These are phyloP conservation scores for Ursus arctos DNA, from an alignment of 2,113 vertebrate species.

Conservation along the genomic window DNA sequence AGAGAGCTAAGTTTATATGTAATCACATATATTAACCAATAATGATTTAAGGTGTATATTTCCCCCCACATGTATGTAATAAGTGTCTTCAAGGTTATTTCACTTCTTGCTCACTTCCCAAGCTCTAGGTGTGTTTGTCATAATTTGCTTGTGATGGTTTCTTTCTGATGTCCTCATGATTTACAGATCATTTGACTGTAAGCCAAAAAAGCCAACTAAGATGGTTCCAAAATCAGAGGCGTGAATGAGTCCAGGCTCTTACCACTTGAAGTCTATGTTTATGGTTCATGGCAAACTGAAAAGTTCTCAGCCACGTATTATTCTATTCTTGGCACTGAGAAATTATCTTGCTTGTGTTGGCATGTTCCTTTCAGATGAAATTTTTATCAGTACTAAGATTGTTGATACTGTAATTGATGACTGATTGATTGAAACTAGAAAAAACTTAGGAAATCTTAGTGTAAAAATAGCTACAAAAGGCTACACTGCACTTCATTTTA, in stretches of 20 bases:
- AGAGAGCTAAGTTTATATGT: background rate
- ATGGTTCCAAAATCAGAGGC: background rate
- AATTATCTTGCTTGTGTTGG: slow-evolving; percentile 1
- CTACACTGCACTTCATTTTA: background rate
- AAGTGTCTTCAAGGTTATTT: background rate
- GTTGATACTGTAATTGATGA: background rate
- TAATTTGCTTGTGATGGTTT: background rate
- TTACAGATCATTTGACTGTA: background rate
- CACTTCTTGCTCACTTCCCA: background rate
- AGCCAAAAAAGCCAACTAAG: background rate
- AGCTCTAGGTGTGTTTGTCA: background rate
- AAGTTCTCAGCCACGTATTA: background rate
- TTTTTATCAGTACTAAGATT: slow-evolving; percentile 12
- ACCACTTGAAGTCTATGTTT: background rate
- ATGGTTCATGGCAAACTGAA: background rate
- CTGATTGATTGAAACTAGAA: background rate
- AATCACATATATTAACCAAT: background rate
- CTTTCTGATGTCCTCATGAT: background rate
- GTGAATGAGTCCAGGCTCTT: background rate
- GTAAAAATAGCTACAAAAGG: background rate
- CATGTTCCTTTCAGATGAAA: background rate
- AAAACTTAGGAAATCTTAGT: background rate
- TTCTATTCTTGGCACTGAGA: slow-evolving; percentile 6
- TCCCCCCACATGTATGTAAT: no score
- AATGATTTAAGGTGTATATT: background rate